Evolutionary conservation across 1,140 invertebrate species (phyloP).

Genomic region (Anoplophora glabripennis): DNA sequence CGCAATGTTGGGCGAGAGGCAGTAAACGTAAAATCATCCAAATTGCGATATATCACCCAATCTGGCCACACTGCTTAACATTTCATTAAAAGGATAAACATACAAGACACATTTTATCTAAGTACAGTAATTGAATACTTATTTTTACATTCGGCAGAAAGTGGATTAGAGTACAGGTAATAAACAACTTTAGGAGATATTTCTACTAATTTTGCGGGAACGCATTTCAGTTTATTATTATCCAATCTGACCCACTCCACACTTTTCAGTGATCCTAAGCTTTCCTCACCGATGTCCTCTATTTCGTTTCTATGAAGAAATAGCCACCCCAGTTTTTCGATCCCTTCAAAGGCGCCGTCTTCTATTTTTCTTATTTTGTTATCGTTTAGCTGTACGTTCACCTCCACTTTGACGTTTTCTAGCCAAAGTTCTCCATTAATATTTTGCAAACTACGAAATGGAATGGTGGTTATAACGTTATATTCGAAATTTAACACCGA

Average conservation of each 20-base stretch:
- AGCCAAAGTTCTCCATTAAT: constrained; percentile 35
- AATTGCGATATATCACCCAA: no score
- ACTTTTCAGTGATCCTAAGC: constrained; percentile 31
- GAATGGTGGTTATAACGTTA: constrained; percentile 37
- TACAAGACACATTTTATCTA: constrained; percentile 5
- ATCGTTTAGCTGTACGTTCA: constrained; percentile 39
- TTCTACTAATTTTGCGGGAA: constrained; percentile 34
- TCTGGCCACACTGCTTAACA: no score
- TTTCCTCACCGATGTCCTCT: constrained; percentile 27
- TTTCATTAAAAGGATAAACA: no score
- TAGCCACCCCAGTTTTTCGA: constrained; percentile 39
- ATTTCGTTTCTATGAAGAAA: constrained; percentile 42
- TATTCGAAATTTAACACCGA: constrained; percentile 38
- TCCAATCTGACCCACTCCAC: constrained; percentile 38
- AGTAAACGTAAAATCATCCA: no score
- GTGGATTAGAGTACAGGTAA: constrained; percentile 39
- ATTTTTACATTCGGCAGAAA: constrained; percentile 50
- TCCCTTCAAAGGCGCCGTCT: constrained; percentile 36
- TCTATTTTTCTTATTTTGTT: constrained; percentile 39
- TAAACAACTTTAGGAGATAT: constrained; percentile 36
- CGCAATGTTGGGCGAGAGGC: no score
- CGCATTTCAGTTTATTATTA: constrained; percentile 37
- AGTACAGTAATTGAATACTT: constrained; percentile 22
- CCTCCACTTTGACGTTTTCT: constrained; percentile 31
- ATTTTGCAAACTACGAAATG: constrained; percentile 34